These are phyloP conservation scores for Enhydra lutris DNA, from an alignment of 2,113 vertebrate genomes.

Conservation along the genomic window DNA sequence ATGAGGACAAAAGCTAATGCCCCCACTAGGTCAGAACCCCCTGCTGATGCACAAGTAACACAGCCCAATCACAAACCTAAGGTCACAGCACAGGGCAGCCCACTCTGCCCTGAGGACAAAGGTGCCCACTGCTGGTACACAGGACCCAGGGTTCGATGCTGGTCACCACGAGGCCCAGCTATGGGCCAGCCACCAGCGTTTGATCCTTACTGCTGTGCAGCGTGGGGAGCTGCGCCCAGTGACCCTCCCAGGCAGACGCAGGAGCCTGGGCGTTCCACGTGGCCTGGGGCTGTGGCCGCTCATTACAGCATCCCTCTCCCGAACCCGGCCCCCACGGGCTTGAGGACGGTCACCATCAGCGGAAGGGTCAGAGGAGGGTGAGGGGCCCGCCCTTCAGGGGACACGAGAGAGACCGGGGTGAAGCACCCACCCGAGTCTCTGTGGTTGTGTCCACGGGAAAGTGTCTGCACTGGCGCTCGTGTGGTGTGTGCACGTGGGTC, in stretches of 20 bases:
- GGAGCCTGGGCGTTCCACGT: neutral
- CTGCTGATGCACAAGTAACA: neutral
- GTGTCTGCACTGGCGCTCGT: too few species aligned
- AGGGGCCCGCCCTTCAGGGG: too few species aligned
- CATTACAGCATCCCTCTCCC: neutral
- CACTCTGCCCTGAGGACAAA: neutral
- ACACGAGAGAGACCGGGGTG: too few species aligned
- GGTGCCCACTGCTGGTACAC: neutral
- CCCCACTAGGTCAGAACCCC: neutral
- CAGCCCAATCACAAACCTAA: neutral
- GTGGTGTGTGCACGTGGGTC: too few species aligned
- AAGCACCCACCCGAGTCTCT: too few species aligned
- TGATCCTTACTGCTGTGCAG: neutral
- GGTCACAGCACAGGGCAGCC: neutral
- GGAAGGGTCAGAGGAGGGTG: too few species aligned
- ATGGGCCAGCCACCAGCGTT: neutral
- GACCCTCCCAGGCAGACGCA: neutral
- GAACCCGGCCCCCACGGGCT: rapidly evolving
- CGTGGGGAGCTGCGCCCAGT: neutral
- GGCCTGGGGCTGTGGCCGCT: neutral
- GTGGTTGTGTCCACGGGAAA: too few species aligned
- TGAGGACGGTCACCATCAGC: neutral
- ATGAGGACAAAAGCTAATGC: neutral
- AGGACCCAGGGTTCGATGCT: neutral
- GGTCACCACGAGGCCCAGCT: neutral